Evolutionary conservation across 2,888 invertebrate species (phyloP).

Genomic region (Biston stratarius): DNA sequence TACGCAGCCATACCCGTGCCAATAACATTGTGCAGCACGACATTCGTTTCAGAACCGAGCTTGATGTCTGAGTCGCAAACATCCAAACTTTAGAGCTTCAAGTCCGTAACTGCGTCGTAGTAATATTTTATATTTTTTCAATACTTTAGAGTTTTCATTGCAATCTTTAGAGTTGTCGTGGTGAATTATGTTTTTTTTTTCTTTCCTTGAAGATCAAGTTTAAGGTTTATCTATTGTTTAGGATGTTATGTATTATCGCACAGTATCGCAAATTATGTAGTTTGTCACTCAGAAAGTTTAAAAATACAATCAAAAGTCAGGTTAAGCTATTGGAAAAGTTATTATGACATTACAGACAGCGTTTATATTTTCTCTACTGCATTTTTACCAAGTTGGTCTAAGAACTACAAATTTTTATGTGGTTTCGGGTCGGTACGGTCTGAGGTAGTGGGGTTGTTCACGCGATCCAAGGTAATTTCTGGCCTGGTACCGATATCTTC

Average conservation of each 20-base stretch:
- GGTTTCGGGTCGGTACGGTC: slow-evolving; percentile 16
- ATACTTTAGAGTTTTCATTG: slow-evolving; percentile 13
- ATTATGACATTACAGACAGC: not conserved
- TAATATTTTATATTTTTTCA: slow-evolving; percentile 11
- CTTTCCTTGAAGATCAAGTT: slow-evolving; percentile 32
- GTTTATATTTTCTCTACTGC: slow-evolving; percentile 13
- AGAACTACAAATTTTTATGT: slow-evolving; percentile 45
- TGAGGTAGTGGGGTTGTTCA: slow-evolving; percentile 60
- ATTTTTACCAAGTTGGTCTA: slow-evolving; percentile 37
- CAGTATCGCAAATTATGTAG: not conserved
- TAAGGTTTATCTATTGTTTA: slow-evolving; percentile 14
- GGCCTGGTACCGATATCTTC: slow-evolving; percentile 69
- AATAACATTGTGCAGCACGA: slow-evolving; percentile 65
- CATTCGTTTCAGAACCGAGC: slow-evolving; percentile 41
- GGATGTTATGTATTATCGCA: not conserved
- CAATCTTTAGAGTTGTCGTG: slow-evolving; percentile 9
- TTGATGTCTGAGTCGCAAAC: slow-evolving; percentile 42
- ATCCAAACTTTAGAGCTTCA: slow-evolving; percentile 36
- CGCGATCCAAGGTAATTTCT: slow-evolving; percentile 74
- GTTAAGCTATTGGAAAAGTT: not conserved
- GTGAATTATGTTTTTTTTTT: slow-evolving; percentile 14
- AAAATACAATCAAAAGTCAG: not conserved
- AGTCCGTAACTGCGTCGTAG: not conserved
- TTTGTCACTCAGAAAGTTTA: not conserved
- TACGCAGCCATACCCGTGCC: slow-evolving; percentile 59